A percentile compares a stretch with the other conserved stretches of the same genome.
These are phyloP conservation scores for Lomographa bimaculata DNA, from an alignment of 2,888 invertebrate species.

Conservation along the genomic window DNA sequence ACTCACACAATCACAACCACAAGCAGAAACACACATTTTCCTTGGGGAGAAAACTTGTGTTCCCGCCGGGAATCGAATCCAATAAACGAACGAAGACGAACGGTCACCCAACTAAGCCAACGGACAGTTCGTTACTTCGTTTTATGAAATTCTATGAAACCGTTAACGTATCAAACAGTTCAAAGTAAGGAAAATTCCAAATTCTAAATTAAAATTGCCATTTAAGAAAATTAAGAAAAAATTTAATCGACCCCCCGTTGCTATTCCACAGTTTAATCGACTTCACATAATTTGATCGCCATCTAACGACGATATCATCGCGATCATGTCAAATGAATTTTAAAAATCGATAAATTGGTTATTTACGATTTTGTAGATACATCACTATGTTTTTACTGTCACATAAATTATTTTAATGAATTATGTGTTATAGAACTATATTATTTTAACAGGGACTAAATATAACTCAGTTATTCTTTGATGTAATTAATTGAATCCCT, in stretches of 20 bases:
- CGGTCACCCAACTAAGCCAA: too few species aligned
- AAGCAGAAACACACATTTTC: too few species aligned
- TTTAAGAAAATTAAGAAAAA: constrained; percentile 22
- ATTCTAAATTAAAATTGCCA: constrained; percentile 7
- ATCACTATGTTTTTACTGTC: constrained; percentile 8
- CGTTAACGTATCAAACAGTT: too few species aligned
- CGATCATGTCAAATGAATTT: constrained; percentile 45
- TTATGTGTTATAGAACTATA: constrained; percentile 3
- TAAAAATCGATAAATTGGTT: constrained; percentile 47
- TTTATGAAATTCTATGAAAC: too few species aligned
- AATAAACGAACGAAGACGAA: too few species aligned
- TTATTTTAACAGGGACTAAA: neutral
- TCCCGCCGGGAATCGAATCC: too few species aligned
- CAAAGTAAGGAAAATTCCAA: constrained; percentile 11
- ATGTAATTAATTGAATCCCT: too few species aligned
- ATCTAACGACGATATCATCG: constrained; percentile 21
- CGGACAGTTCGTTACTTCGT: too few species aligned
- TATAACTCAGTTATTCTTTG: neutral
- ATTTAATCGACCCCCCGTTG: constrained; percentile 31
- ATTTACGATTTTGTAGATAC: constrained; percentile 29
- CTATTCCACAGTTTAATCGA: constrained; percentile 24
- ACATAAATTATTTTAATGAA: constrained; percentile 16
- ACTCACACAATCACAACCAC: too few species aligned
- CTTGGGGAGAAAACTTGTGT: too few species aligned
- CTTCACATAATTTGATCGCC: constrained; percentile 29